Percentiles rank a stretch among this genome's conserved stretches.
phyloP scores from a whole-genome alignment of 2,888 invertebrate species.

The Cetonia aurata region DNA sequence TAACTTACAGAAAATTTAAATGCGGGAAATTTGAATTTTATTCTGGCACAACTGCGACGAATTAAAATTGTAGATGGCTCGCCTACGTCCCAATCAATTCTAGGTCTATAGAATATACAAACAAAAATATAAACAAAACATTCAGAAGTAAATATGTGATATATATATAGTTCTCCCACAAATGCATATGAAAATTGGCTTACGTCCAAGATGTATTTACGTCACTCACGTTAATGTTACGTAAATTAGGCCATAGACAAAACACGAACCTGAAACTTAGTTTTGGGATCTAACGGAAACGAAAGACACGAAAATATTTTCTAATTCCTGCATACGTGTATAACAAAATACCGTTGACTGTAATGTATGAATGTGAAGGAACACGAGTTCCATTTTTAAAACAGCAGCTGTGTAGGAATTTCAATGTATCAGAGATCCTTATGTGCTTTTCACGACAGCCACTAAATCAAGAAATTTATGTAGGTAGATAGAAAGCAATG shows the following conservation, averaged over 20 bases:
- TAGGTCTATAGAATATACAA: too few species aligned
- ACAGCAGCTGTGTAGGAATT: neutral
- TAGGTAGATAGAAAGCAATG: too few species aligned
- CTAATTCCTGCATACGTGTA: conserved; percentile 1
- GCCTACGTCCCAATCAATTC: too few species aligned
- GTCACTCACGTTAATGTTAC: conserved; percentile 5
- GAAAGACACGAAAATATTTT: conserved; percentile 16
- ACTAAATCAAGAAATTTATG: too few species aligned
- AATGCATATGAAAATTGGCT: neutral
- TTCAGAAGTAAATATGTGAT: too few species aligned
- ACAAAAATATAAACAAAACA: too few species aligned
- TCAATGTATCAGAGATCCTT: too few species aligned
- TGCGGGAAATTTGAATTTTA: too few species aligned
- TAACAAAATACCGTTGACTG: neutral
- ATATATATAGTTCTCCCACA: neutral
- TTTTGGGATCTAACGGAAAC: neutral
- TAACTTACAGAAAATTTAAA: too few species aligned
- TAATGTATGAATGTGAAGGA: neutral
- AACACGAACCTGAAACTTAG: neutral
- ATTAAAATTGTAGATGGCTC: too few species aligned
- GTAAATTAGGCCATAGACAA: conserved; percentile 14
- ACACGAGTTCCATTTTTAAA: conserved; percentile 1
- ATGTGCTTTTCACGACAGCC: too few species aligned
- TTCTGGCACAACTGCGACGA: too few species aligned
- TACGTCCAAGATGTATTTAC: neutral